Evolutionary conservation across 2,113 vertebrate species (phyloP), one percentile per base, ranked within the genome.

Genomic region (Xenopus tropicalis): DNA sequence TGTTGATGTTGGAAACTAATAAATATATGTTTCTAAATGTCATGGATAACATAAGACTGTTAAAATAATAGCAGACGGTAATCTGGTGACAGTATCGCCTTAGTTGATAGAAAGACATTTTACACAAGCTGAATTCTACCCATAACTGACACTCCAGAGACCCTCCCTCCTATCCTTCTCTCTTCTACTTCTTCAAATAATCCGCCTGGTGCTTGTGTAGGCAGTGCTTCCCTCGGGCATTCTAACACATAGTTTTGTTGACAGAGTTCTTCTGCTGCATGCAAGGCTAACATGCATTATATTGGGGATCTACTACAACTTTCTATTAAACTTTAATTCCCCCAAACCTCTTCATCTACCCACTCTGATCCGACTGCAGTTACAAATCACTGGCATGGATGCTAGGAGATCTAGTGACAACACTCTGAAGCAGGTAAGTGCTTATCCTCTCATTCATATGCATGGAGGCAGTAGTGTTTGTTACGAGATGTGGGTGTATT

Each of bases 191-290:
- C 64, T 88, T 80, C 85, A 83, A 90, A 88, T 89, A 83, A 87
- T 85, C 92, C 79, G 85, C 89, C 88, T 81, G 64, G 74, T 85
- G 85, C 85, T 83, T 81, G 81, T 84, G 86, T 79, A 83, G 87
- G 81, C 82, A 88, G 86, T 79, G 81, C 74, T 90, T 1, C 82
- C 88, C 89, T 83, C 72, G 80, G 90, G 88, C 85, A 89, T 85
- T 84, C 77, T 83, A 72, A 79, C 80, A 83, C 85, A 85, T 84
- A 86, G 78, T 85, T 89, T 85, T 86, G 83, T 90, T 92, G 90
- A 90, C 84, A 90, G 80, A 83, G 82, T 78, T 86, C 81, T 85
- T 77, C 74, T 82, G 80, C 80, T 80, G 79, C 77, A 80, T 86
- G 85, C 77, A 81, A 83, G 78, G 10, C 74, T 83, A 82, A 85